Base-by-base conservation (phyloP, 2,888 invertebrate genomes). In the Synergus japonicus region DNA sequence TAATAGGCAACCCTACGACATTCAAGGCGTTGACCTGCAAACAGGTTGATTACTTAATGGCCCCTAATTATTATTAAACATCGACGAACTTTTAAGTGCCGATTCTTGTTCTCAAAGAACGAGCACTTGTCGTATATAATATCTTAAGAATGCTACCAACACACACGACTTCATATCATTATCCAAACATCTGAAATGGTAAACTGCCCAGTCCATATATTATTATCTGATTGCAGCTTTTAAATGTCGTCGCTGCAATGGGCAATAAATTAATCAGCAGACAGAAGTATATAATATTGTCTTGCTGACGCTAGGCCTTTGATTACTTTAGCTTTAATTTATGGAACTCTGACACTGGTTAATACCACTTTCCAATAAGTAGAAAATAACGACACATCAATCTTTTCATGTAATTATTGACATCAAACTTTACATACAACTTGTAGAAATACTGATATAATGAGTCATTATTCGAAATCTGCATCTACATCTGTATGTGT, bases 1-100 rank as follows among this genome's bases (percentile, higher is more conserved):
- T 64, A 64, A 66, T 66, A 43, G 41, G 66, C 66, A 66, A 43
- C n/a, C 66, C 66, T 44, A 2, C 18, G 66, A 66, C 66, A 18
- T 66, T 66, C 18, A 43, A 66, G 44, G 41, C 41, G 37, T 41
- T 49, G 49, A 15, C 49, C 49, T 49, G 49, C 12, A 49, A 49
- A 7, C 64, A 41, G 64, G 64, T 65, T 37, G 64, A 65, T 65
- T 41, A 65, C 64, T 65, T 65, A 64, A 64, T 64, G 15, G 29
- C 64, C 64, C 37, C 37, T 64, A 64, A 64, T 64, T 64, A 64
- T 64, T 29, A 18, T 29, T 29, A 29, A 18, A 60, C 12, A 64
- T 29, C 29, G 9, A 37, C 4, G 9, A 64, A 65, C 37, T 22
- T 64, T 64, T 64, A 43, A 65, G 41, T 37, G 8, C 9, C 41